phyloP scores from a whole-genome alignment of 2,888 invertebrate species.

The Drosophila meridionalis region DNA sequence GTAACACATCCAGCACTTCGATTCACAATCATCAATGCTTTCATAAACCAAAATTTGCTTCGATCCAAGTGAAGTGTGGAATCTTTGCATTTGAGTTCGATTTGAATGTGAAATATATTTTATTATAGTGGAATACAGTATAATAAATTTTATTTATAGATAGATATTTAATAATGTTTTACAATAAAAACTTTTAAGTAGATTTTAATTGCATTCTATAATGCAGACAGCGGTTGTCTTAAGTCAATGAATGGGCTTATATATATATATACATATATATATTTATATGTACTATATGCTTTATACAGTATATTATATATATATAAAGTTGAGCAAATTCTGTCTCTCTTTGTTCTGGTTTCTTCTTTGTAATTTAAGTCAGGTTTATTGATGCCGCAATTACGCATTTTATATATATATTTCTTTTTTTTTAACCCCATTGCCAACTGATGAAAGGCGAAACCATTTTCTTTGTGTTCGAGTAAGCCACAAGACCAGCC shows the following conservation, averaged over 20 bases:
- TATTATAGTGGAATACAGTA: neutral
- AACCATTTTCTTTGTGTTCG: slow-evolving; percentile 26
- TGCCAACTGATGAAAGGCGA: slow-evolving; percentile 26
- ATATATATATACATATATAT: neutral
- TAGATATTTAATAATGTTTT: neutral
- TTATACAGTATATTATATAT: too few relatives aligned
- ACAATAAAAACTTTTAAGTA: neutral
- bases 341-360: neutral
- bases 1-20: slow-evolving; percentile 17
- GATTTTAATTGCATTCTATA: neutral
- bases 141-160: too few relatives aligned
- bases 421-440: slow-evolving; percentile 11
- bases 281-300: neutral
- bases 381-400: slow-evolving; percentile 33
- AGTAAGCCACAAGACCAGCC: neutral
- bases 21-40: slow-evolving; percentile 15
- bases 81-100: neutral
- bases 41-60: neutral
- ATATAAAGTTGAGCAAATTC: neutral
- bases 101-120: neutral
- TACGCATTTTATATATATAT: slow-evolving; percentile 2
- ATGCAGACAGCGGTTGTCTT: neutral
- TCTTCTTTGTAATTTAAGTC: slow-evolving; percentile 25
- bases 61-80: slow-evolving; percentile 12
- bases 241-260: slow-evolving; percentile 8